phyloP scores from a whole-genome alignment of 1,140 invertebrate genomes.

The Pararge aegeria region DNA sequence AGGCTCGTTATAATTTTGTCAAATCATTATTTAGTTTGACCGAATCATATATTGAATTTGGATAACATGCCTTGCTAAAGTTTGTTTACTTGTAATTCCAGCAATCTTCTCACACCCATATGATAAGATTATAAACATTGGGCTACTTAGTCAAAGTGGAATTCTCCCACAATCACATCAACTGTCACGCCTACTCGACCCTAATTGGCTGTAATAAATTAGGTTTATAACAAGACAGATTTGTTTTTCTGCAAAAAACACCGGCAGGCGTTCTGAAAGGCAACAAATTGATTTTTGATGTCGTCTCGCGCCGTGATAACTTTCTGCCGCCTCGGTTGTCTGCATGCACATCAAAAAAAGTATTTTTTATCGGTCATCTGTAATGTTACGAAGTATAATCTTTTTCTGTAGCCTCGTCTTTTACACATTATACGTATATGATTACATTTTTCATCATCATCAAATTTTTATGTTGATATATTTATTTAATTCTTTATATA shows the following conservation, averaged over 20 bases:
- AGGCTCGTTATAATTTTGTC: too few relatives aligned
- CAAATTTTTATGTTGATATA: neutral
- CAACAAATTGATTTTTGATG: conserved; percentile 74
- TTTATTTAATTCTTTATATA: too few relatives aligned
- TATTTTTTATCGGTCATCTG: neutral
- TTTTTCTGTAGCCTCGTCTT: neutral
- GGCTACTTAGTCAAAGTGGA: neutral
- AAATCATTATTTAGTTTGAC: too few relatives aligned
- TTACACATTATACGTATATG: too few relatives aligned
- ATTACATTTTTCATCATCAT: neutral
- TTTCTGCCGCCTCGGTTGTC: conserved; percentile 32
- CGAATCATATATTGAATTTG: too few relatives aligned
- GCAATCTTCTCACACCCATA: neutral
- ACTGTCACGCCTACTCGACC: neutral
- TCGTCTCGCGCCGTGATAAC: conserved; percentile 49
- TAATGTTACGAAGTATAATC: neutral
- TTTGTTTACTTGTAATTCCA: neutral
- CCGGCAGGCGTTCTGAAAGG: conserved; percentile 32
- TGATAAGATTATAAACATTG: conserved; percentile 2
- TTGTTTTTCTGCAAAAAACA: conserved; percentile 42
- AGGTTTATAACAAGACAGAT: conserved; percentile 36
- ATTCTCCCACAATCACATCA: neutral
- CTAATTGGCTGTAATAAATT: conserved; percentile 12
- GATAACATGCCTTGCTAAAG: too few relatives aligned
- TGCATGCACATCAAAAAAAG: conserved; percentile 43